Percentiles rank a stretch among this genome's conserved stretches.
Evolutionary conservation across 1,140 invertebrate species (phyloP).

Genomic region (Drosophila busckii): DNA sequence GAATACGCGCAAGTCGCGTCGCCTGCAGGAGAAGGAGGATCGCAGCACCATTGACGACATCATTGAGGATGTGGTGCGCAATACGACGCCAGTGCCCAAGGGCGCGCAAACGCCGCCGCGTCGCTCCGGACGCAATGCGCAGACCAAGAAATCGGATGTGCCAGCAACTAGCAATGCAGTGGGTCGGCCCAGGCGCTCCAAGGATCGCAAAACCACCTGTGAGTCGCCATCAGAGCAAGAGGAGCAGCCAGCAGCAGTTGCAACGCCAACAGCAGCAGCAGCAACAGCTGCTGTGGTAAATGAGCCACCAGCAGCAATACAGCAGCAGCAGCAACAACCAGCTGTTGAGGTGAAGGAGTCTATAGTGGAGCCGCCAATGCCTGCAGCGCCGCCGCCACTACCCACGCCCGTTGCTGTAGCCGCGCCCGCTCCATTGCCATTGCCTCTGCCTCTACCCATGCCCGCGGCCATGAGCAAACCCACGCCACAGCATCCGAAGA

Average conservation of each 20-base stretch:
- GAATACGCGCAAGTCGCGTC: slow-evolving; percentile 88
- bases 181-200: slow-evolving; percentile 81
- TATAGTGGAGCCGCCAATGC: background rate
- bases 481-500: slow-evolving; percentile 71
- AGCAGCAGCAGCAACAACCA: background rate
- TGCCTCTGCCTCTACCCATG: background rate
- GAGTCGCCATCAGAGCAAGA: slow-evolving; percentile 81
- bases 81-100: slow-evolving; percentile 79
- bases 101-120: slow-evolving; percentile 68
- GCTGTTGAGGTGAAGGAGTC: background rate
- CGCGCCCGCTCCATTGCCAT: background rate
- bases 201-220: slow-evolving; percentile 83
- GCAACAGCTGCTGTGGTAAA: slow-evolving; percentile 1
- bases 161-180: slow-evolving; percentile 80
- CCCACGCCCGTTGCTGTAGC: no score
- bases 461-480: slow-evolving; percentile 33
- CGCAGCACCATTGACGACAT: slow-evolving; percentile 89
- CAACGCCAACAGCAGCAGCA: background rate
- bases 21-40: slow-evolving; percentile 87
- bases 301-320: background rate
- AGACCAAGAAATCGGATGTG: slow-evolving; percentile 48
- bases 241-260: slow-evolving; percentile 58
- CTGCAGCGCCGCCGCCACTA: background rate
- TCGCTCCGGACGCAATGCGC: slow-evolving; percentile 55
- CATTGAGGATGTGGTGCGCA: slow-evolving; percentile 91